phyloP scores from a whole-genome alignment of 2,888 invertebrate genomes.

The Acrobasis consociella region DNA sequence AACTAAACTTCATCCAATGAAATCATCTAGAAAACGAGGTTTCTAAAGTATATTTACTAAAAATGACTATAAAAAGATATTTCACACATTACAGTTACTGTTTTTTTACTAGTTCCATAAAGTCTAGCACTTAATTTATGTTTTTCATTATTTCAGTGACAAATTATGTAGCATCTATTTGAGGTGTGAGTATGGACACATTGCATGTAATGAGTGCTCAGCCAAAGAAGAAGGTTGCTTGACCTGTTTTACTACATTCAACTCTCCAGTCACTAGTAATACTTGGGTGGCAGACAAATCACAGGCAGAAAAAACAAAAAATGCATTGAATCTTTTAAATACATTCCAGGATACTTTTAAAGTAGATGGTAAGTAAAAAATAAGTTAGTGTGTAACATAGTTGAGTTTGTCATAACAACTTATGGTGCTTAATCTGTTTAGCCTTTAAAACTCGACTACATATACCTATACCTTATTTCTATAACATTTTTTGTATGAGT shows the following conservation, averaged over 20 bases:
- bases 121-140: background rate
- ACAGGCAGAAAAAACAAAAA: constrained; percentile 46
- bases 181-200: constrained; percentile 66
- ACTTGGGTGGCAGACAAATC: constrained; percentile 45
- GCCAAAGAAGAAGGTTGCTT: constrained; percentile 46
- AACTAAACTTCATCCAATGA: no score
- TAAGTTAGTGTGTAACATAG: no score
- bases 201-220: constrained; percentile 58
- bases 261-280: constrained; percentile 22
- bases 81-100: no score
- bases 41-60: no score
- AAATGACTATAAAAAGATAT: no score
- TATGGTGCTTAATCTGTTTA: no score
- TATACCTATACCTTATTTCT: no score
- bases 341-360: constrained; percentile 57
- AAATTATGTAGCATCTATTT: constrained; percentile 47
- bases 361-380: constrained; percentile 53
- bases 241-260: constrained; percentile 51
- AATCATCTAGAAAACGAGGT: no score
- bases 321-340: constrained; percentile 49
- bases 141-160: constrained; percentile 47
- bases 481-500: no score
- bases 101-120: no score
- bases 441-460: no score
- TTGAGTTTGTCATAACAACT: no score